Percentiles rank a stretch among this genome's conserved stretches.
Conservation (phyloP, 2,888 invertebrate species). For the Eristalis pertinax region DNA sequence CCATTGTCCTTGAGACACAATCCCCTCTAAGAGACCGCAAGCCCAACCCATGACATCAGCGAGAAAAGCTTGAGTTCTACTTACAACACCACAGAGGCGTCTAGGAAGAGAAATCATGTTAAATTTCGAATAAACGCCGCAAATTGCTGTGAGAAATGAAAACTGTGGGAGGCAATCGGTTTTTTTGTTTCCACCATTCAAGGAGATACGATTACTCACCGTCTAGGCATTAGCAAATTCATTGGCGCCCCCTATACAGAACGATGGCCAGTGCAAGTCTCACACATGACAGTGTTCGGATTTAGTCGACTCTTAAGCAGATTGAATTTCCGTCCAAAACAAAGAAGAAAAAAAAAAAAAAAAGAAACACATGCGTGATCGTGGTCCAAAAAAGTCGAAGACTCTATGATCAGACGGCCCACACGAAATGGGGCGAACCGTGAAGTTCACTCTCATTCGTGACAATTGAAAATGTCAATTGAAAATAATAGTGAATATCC, state of each 20-base stretch:
- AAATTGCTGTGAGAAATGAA: background rate
- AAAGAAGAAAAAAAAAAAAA: background rate
- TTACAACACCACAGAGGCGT: background rate
- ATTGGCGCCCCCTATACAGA: background rate
- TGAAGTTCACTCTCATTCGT: background rate
- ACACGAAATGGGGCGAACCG: background rate
- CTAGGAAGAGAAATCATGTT: background rate
- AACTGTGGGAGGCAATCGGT: background rate
- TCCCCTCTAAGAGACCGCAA: too few relatives aligned
- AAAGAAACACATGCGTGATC: background rate
- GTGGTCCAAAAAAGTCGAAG: background rate
- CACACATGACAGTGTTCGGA: background rate
- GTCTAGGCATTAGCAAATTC: background rate
- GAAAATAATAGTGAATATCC: conserved; percentile 55
- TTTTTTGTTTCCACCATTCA: too few relatives aligned
- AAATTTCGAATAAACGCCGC: background rate
- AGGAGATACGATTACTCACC: background rate
- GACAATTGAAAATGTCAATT: conserved; percentile 39
- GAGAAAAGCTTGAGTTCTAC: background rate
- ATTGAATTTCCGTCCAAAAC: background rate
- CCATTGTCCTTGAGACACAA: background rate
- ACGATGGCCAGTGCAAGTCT: background rate
- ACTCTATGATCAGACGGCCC: background rate
- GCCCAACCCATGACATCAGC: background rate
- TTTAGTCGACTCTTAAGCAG: background rate